These are phyloP conservation scores for Menura novaehollandiae DNA, from an alignment of 2,113 vertebrate species.

Conservation along the genomic window DNA sequence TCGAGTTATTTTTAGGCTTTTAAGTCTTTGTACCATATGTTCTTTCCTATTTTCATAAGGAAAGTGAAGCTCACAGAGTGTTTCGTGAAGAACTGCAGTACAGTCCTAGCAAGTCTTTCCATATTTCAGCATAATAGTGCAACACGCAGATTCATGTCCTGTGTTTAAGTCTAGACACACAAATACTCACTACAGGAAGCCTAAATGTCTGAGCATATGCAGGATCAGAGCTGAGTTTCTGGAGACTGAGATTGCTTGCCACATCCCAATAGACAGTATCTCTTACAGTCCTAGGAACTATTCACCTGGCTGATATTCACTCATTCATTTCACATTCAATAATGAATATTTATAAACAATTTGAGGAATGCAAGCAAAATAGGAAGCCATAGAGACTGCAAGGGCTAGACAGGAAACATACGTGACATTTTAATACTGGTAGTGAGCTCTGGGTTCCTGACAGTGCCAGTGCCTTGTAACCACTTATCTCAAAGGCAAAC, in stretches of 20 bases:
- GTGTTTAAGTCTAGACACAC: neutral
- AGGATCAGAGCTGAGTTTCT: neutral
- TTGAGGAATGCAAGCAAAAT: neutral
- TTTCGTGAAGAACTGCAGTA: neutral
- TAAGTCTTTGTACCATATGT: neutral
- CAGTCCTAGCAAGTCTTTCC: neutral
- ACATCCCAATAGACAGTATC: neutral
- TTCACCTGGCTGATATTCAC: neutral
- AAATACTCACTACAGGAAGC: neutral
- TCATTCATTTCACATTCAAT: neutral
- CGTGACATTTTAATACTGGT: neutral
- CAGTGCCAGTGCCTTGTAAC: neutral
- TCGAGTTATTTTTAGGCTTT: neutral
- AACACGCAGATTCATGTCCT: neutral
- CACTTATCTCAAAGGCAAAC: neutral
- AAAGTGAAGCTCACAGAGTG: neutral
- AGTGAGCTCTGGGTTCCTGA: neutral
- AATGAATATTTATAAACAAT: conserved; percentile 3
- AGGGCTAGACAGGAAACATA: neutral
- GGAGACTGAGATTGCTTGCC: neutral
- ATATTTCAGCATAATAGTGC: neutral
- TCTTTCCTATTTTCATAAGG: neutral
- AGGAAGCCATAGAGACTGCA: neutral
- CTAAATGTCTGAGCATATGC: neutral
- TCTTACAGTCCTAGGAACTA: neutral